phyloP scores from a whole-genome alignment of 2,113 vertebrate genomes.

The Pongo pygmaeus region DNA sequence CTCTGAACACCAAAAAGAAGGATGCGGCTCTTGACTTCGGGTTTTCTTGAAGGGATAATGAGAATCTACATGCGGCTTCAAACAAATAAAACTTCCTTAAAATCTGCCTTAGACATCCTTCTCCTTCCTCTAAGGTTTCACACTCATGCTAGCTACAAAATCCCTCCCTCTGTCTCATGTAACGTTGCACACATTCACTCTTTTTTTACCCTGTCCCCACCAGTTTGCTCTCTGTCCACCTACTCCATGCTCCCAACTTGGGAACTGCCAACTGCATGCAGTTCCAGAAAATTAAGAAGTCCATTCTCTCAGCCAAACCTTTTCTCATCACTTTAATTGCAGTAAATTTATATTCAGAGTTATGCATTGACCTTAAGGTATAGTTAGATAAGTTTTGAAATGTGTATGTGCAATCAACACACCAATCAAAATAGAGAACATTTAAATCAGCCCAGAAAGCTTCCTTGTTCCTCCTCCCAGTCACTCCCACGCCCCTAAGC shows the following conservation, averaged over 20 bases:
- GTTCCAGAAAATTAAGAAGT: not conserved
- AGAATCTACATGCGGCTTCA: not conserved
- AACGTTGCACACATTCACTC: rapidly evolving
- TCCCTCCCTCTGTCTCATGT: not conserved
- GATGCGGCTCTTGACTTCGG: not conserved
- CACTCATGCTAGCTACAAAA: not conserved
- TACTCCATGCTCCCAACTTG: not conserved
- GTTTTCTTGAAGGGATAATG: not conserved
- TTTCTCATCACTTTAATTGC: not conserved
- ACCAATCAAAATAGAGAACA: not conserved
- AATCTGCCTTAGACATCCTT: not conserved
- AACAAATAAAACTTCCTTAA: not conserved
- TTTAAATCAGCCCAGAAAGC: not conserved
- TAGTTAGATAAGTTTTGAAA: not conserved
- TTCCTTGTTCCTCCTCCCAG: not conserved
- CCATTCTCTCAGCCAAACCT: not conserved
- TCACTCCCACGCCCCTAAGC: not conserved
- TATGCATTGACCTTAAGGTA: not conserved
- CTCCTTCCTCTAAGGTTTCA: not conserved
- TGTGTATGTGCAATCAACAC: not conserved
- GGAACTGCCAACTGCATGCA: not conserved
- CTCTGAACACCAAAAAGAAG: not conserved
- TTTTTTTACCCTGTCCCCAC: not conserved
- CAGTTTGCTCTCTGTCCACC: not conserved
- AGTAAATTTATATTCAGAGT: not conserved